Evolutionary conservation across 2,888 invertebrate species (phyloP), one percentile per base, ranked within the genome.

Genomic region (Hydraecia micacea): DNA sequence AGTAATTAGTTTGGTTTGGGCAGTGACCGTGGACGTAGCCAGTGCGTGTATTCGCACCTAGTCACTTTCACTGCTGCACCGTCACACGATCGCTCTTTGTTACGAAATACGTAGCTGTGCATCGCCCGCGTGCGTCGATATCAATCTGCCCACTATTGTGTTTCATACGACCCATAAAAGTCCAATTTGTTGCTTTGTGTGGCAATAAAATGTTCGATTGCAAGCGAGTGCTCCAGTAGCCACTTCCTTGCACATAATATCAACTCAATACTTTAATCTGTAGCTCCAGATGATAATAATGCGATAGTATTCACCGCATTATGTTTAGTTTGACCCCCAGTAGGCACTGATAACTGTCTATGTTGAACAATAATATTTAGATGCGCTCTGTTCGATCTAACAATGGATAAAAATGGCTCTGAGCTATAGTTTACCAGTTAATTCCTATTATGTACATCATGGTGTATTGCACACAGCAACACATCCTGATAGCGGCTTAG

Each of bases 31-130:
- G 92, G 91, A 90, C 88, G 81, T 79, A 76, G 69, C 9, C 73
- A 73, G 82, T 82, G 77, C 74, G 79, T 82, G 73, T 84, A 71
- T 77, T 81, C 74, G 77, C 62, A 73, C 55, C 62, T 84, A 86
- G 85, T 85, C 88, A 92, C 92, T 92, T 92, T 92, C 92, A 92
- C 91, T 91, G 89, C 73, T 84, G 81, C 85, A 76, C 76, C 83
- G 86, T 90, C 84, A 86, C 83, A 86, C 86, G 84, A 87, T 83
- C 87, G 85, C 84, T 91, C 90, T 91, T 92, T 92, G 92, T 92
- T 92, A 91, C 89, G 92, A 92, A 90, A 92, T 87, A 86, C 79
- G 73, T 80, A 74, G 73, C 69, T 62, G 75, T 84, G 81, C 80
- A 85, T 85, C 86, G 62, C 70, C 85, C 81, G 71, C 79, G 79